Conservation (phyloP, 2,113 vertebrate genomes). For the Microcebus murinus region DNA sequence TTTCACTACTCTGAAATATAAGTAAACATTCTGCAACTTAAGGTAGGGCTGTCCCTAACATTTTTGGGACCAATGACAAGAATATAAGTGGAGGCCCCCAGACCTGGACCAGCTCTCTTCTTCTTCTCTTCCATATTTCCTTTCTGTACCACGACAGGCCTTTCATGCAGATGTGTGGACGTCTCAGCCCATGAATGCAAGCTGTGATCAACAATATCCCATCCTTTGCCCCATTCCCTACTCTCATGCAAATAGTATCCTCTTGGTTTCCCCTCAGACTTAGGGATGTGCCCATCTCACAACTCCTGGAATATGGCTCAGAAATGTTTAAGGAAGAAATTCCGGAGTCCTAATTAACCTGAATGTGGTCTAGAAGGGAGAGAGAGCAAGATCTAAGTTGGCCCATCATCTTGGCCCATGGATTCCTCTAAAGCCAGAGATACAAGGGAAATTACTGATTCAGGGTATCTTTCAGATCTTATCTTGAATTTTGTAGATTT, state of each 20-base stretch:
- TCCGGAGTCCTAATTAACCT: background rate
- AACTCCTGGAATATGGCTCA: background rate
- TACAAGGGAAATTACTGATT: background rate
- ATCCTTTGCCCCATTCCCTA: too few relatives aligned
- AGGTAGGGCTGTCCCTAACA: background rate
- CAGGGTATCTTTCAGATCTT: background rate
- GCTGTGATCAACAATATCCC: background rate
- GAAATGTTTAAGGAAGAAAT: background rate
- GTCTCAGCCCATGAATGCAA: background rate
- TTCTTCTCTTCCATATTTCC: background rate
- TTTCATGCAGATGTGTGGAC: background rate
- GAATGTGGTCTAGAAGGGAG: background rate
- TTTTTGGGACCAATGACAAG: background rate
- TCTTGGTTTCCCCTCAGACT: background rate
- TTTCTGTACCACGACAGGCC: background rate
- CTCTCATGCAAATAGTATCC: background rate
- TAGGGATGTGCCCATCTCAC: background rate
- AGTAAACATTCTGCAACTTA: background rate
- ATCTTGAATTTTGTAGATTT: background rate
- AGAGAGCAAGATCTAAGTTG: background rate
- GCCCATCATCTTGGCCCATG: background rate
- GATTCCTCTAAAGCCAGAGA: background rate
- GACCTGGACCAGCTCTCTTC: background rate
- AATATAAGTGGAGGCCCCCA: background rate
- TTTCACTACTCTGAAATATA: background rate